These are phyloP conservation scores for Alces alces DNA, from an alignment of 2,113 vertebrate species.

Conservation along the genomic window DNA sequence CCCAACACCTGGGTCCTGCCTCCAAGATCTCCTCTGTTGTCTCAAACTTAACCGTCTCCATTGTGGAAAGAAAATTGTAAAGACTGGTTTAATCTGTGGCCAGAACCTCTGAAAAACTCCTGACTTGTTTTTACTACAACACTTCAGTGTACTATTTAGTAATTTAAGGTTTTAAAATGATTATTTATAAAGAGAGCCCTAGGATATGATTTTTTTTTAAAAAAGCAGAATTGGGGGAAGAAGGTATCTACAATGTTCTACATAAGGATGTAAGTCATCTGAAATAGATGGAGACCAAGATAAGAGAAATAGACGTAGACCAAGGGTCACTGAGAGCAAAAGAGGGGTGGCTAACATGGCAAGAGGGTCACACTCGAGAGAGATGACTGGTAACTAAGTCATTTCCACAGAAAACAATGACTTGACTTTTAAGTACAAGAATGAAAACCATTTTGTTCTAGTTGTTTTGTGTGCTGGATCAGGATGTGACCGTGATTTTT, in stretches of 20 bases:
- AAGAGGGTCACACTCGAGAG: not conserved
- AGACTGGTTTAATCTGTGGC: not conserved
- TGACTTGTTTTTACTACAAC: not conserved
- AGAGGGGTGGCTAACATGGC: not conserved
- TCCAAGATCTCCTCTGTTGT: not conserved
- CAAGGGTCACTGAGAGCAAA: not conserved
- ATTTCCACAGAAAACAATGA: not conserved
- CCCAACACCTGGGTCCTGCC: not conserved
- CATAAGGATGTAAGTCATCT: not conserved
- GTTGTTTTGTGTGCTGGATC: not conserved
- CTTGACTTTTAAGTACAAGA: not conserved
- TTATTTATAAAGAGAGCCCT: not conserved
- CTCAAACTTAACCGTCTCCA: not conserved
- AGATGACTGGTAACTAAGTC: not conserved
- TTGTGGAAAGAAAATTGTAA: not conserved
- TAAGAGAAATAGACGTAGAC: not conserved
- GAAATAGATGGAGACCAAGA: not conserved
- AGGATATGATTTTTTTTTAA: not conserved
- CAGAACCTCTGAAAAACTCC: not conserved
- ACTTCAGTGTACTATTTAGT: not conserved
- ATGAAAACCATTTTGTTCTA: not conserved
- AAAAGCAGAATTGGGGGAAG: not conserved
- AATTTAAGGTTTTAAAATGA: not conserved
- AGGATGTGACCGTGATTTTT: not conserved
- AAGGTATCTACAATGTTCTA: not conserved